Conservation (phyloP, 2,888 invertebrate species). For the Trichacis sp. region DNA sequence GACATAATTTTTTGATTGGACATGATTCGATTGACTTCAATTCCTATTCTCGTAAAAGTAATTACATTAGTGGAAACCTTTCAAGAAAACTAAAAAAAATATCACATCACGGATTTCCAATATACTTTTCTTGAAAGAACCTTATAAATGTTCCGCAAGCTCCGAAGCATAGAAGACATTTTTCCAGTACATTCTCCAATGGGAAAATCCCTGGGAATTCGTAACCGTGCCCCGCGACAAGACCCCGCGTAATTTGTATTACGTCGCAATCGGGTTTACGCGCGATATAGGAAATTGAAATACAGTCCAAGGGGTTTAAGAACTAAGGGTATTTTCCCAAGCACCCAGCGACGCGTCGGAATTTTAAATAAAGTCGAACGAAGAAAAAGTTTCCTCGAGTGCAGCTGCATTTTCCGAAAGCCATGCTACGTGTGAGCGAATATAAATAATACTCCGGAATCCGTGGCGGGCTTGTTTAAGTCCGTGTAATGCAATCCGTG, state of each 20-base stretch:
- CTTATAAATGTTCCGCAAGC: no score
- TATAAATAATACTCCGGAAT: conserved; percentile 39
- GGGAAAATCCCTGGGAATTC: no score
- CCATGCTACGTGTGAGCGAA: conserved; percentile 31
- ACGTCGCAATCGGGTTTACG: not conserved
- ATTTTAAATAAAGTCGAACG: conserved; percentile 30
- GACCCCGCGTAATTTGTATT: not conserved
- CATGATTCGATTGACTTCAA: no score
- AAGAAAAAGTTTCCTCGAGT: conserved; percentile 19
- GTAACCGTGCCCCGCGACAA: no score
- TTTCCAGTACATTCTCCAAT: no score
- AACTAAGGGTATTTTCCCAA: conserved; percentile 10
- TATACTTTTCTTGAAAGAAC: no score
- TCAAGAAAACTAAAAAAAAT: no score
- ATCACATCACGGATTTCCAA: no score
- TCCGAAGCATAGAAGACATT: no score
- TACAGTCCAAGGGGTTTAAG: conserved; percentile 20
- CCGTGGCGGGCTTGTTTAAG: conserved; percentile 51
- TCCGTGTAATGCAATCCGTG: conserved; percentile 57
- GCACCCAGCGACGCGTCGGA: conserved; percentile 15
- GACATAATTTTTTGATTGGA: no score
- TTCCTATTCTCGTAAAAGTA: no score
- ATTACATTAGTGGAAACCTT: no score
- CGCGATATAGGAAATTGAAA: conserved; percentile 17
- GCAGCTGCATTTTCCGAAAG: conserved; percentile 31